Conservation (phyloP, 1,140 invertebrate species). For the Bombus difficillimus region DNA sequence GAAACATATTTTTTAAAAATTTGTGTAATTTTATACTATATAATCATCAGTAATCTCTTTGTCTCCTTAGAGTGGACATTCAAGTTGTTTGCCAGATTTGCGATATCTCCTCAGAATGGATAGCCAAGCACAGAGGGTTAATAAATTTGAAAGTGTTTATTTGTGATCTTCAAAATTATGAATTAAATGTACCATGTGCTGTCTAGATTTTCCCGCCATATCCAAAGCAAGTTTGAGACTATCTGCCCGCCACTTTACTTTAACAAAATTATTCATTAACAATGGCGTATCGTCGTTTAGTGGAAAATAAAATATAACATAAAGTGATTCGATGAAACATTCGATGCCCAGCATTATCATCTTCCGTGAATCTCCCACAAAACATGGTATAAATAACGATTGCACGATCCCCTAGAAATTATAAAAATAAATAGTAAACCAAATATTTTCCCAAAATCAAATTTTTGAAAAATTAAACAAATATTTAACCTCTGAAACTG, state of each 20-base stretch:
- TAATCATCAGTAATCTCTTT: too few relatives aligned
- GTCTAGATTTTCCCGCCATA: neutral
- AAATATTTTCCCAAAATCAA: neutral
- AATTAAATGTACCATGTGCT: conserved; percentile 2
- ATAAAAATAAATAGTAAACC: neutral
- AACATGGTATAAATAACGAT: conserved; percentile 46
- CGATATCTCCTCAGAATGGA: too few relatives aligned
- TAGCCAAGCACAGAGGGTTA: too few relatives aligned
- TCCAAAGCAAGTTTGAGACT: conserved; percentile 8
- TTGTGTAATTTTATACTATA: too few relatives aligned
- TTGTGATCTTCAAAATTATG: neutral
- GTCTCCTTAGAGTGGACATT: too few relatives aligned
- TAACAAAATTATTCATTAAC: neutral
- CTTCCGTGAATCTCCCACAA: conserved; percentile 20
- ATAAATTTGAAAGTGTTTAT: neutral
- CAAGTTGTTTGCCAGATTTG: too few relatives aligned
- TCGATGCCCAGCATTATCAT: conserved; percentile 51
- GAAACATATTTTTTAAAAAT: too few relatives aligned
- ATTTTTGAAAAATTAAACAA: neutral
- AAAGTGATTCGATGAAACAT: conserved; percentile 46
- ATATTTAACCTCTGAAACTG: conserved; percentile 41
- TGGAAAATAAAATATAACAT: conserved; percentile 55
- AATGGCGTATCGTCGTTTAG: neutral
- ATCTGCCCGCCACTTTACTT: conserved; percentile 44
- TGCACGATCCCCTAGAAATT: conserved; percentile 40